Percentiles rank a stretch among this genome's conserved stretches.
These are phyloP conservation scores for Heptranchias perlo DNA, from an alignment of 2,113 vertebrate species.

Conservation along the genomic window DNA sequence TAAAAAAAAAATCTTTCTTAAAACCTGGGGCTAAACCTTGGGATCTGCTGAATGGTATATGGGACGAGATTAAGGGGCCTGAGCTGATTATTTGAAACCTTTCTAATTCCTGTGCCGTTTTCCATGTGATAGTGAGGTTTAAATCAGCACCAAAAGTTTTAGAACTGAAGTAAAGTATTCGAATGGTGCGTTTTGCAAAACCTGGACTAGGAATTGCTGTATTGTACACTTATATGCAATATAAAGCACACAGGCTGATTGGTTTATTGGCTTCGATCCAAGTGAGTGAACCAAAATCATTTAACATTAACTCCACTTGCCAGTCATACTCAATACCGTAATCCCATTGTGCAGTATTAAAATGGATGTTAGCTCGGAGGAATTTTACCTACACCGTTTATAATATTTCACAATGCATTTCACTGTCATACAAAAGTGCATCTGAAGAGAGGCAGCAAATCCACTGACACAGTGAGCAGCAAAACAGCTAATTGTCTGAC, in stretches of 20 bases:
- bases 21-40: not conserved
- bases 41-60: slow-evolving; percentile 33
- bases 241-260: not conserved
- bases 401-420: slow-evolving; percentile 7
- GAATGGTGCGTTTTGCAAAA: not conserved
- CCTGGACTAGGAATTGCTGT: not conserved
- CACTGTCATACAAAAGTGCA: not conserved
- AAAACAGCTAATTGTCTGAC: not conserved
- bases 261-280: not conserved
- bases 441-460: not conserved
- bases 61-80: slow-evolving; percentile 40
- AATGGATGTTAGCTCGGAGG: not conserved
- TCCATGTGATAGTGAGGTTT: not conserved
- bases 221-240: not conserved
- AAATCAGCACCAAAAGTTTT: not conserved
- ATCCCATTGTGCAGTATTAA: slow-evolving; percentile 14
- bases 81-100: slow-evolving; percentile 42
- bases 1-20: slow-evolving; percentile 43
- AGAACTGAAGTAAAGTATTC: not conserved
- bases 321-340: not conserved
- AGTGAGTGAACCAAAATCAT: not conserved
- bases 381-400: slow-evolving; percentile 3
- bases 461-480: not conserved
- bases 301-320: not conserved
- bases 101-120: slow-evolving; percentile 37